Evolutionary conservation across 2,797 vertebrate genomes (phyloP), one percentile per base, ranked within the genome.

Genomic region (Kryptolebias ocellatus): DNA sequence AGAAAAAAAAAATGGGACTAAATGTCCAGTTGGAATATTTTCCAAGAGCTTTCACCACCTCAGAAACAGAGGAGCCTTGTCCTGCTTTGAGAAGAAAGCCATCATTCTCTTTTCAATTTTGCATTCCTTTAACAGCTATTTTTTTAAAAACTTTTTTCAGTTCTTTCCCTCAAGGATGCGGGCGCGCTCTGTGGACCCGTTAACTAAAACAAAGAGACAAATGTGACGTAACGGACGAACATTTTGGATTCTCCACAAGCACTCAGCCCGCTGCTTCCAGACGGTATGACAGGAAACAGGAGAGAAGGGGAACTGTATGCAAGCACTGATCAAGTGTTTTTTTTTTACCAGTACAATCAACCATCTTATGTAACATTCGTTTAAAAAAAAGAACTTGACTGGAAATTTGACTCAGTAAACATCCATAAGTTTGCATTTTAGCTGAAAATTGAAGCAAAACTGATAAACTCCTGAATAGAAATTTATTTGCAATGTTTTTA

Each of bases 11-110:
- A 24, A 24, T 2, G 20, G 53, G 5, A 37, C 53, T 73, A 65
- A 76, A 77, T 71, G 70, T 80, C 59, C 61, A 70, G 74, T 27
- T 44, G 1, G 78, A 87, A 86, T 79, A 83, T 64, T 90, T 90
- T 89, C 84, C 85, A 75, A 53, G 49, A 84, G 71, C 71, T 58
- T 83, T 84, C 76, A 76, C 42, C 67, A 64, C 79, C 59, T 82
- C 28, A 52, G 60, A 71, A 24, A 88, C 86, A 89, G 79, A 88
- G 77, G 60, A 45, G 57, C 81, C 75, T 89, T 90, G 85, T 89
- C 63, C 72, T 31, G 47, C 53, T 53, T 42, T 44, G 31, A 70
- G 63, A 78, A 67, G 60, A 75, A 72, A 53, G 50, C 46, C 37
- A 70, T 56, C 53, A 17, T 68, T 75, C 64, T 64, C 55, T 74